Evolutionary conservation across 1,140 invertebrate species (phyloP).

Genomic region (Eulimnadia texana): DNA sequence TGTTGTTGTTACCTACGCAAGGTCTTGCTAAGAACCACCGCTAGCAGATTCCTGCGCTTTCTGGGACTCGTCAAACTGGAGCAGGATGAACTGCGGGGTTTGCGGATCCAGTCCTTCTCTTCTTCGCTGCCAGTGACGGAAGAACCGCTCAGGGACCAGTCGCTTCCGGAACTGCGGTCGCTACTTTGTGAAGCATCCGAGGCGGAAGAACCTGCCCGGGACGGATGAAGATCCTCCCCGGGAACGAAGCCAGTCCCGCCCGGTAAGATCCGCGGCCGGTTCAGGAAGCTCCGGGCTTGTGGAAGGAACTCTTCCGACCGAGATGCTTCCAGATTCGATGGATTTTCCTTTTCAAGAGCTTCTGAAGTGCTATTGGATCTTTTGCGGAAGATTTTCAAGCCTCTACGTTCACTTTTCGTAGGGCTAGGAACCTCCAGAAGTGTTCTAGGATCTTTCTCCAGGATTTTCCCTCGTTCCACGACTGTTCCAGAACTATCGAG

Average conservation of each 20-base stretch:
- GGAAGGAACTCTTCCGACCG: not conserved
- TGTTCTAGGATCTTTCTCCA: not conserved
- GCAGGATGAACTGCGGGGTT: not conserved
- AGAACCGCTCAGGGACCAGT: not conserved
- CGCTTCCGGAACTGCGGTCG: not conserved
- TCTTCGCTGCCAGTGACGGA: not conserved
- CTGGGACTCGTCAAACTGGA: not conserved
- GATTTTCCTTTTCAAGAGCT: not conserved
- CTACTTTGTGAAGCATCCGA: too few relatives aligned
- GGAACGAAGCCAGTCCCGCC: not conserved
- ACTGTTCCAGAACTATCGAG: too few relatives aligned
- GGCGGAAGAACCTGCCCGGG: too few relatives aligned
- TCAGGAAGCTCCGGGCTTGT: too few relatives aligned
- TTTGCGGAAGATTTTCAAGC: not conserved
- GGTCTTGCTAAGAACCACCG: not conserved
- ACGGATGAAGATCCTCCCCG: not conserved
- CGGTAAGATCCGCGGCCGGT: not conserved
- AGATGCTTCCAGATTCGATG: not conserved
- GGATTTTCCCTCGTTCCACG: too few relatives aligned
- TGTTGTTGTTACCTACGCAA: not conserved
- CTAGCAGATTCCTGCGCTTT: not conserved
- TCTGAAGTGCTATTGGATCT: not conserved
- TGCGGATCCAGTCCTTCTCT: not conserved
- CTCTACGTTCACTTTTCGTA: not conserved
- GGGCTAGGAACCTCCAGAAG: too few relatives aligned